Evolutionary conservation across 2,888 invertebrate species (phyloP), one percentile per base, ranked within the genome.

Genomic region (Rosalia funebris): DNA sequence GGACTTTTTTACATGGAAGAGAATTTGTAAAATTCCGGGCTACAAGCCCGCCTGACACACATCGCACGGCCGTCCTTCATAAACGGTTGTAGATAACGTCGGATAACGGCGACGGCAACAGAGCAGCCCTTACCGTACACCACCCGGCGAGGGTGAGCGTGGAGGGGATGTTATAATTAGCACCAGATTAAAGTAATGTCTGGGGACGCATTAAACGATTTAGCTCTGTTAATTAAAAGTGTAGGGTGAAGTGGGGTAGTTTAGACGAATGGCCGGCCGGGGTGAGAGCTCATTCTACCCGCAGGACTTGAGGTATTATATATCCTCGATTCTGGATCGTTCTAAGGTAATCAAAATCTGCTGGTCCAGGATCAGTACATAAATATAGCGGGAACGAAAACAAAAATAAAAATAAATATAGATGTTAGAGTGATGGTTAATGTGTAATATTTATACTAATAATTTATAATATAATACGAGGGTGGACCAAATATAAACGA

Each of bases 121-220:
- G 7, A 25, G 25, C 25, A 3, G 25, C 25, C n/a, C n/a, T n/a
- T n/a, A n/a, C n/a, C n/a, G n/a, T n/a, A n/a, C n/a, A n/a, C 53
- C 20, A 45, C 48, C 17, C 45, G 55, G 59, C 45, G 52, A 55
- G 59, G 70, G 68, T 66, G 69, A 59, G 68, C 54, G 62, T 68
- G 65, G 71, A 76, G 75, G 79, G 79, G 79, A 77, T 78, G 84
- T 84, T 84, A 85, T 84, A 85, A 85, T 85, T 85, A 85, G 85
- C 84, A 83, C 85, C 85, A 85, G 85, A 85, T 85, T 85, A 85
- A 85, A 85, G 84, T 84, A 84, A 84, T 84, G 85, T 85, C 85
- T 83, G 83, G 84, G 84, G 84, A 85, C 83, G 83, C 84, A 84
- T 84, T 85, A 82, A 82, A 80, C 82, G 82, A 82, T 82, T 82